Percentiles rank a stretch among this genome's conserved stretches.
Conservation (phyloP, 2,797 vertebrate species). For the Anguilla marmorata region DNA sequence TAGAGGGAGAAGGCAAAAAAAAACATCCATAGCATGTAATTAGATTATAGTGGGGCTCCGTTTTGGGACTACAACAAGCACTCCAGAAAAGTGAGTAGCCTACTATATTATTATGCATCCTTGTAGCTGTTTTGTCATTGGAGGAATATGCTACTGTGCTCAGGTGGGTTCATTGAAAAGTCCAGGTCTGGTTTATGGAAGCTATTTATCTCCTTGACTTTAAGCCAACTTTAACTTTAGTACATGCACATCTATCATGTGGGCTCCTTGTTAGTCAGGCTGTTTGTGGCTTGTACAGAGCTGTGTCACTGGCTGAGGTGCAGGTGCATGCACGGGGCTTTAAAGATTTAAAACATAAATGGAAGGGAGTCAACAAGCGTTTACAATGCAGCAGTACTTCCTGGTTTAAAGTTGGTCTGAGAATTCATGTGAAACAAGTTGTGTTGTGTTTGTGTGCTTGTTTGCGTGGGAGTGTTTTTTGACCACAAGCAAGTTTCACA, state of each 20-base stretch:
- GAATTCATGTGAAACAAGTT: slow-evolving; percentile 64
- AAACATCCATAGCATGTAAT: not conserved
- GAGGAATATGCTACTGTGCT: slow-evolving; percentile 16
- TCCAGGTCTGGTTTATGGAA: not conserved
- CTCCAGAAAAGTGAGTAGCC: slow-evolving; percentile 32
- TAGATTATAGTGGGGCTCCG: not conserved
- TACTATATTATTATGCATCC: slow-evolving; percentile 23
- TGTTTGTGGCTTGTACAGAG: slow-evolving; percentile 58
- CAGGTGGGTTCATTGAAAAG: not conserved
- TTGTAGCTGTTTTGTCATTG: slow-evolving; percentile 20
- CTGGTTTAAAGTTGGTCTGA: slow-evolving; percentile 74
- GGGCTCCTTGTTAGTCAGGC: slow-evolving; percentile 47
- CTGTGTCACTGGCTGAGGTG: slow-evolving; percentile 44
- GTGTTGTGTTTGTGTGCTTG: slow-evolving; percentile 6
- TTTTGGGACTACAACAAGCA: slow-evolving; percentile 12
- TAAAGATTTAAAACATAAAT: slow-evolving; percentile 57
- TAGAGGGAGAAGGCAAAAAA: not conserved
- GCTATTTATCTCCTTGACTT: not conserved
- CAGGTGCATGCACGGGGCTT: slow-evolving; percentile 28
- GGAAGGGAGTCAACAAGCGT: slow-evolving; percentile 51
- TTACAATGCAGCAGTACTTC: slow-evolving; percentile 49
- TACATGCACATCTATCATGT: not conserved
- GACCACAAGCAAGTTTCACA: slow-evolving; percentile 2
- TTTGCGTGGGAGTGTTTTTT: not conserved
- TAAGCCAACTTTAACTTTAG: not conserved